phyloP scores from a whole-genome alignment of 2,888 invertebrate species.

The Capitulum mitella region DNA sequence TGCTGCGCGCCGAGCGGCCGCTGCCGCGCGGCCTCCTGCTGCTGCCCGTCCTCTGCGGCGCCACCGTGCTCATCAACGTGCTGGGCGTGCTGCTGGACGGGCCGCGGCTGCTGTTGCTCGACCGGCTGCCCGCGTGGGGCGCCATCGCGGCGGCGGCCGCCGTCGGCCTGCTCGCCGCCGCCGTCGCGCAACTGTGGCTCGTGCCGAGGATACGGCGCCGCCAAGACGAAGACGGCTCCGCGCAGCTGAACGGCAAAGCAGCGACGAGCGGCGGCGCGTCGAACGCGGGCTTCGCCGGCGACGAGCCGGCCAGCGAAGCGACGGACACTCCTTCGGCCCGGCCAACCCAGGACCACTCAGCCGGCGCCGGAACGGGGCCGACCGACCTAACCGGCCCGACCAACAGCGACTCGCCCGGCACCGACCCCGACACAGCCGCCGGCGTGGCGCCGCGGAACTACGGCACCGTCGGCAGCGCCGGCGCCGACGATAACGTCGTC shows the following conservation, averaged over 20 bases:
- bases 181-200: conserved; percentile 64
- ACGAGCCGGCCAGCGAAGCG: neutral
- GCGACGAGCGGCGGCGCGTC: neutral
- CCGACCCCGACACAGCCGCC: too few relatives aligned
- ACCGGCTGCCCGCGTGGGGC: conserved; percentile 79
- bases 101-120: conserved; percentile 81
- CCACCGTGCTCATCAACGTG: conserved; percentile 83
- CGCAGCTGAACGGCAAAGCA: neutral
- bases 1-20: conserved; percentile 67
- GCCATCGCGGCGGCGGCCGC: conserved; percentile 59
- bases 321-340: too few relatives aligned
- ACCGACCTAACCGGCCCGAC: too few relatives aligned
- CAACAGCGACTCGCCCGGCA: too few relatives aligned
- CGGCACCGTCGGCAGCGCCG: neutral
- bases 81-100: conserved; percentile 92
- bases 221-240: neutral
- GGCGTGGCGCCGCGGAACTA: too few relatives aligned
- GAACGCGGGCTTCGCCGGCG: neutral
- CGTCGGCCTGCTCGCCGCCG: conserved; percentile 60
- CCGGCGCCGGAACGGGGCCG: too few relatives aligned
- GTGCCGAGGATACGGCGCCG: conserved; percentile 68
- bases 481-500: neutral
- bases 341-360: too few relatives aligned
- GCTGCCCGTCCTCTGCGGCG: conserved; percentile 86
- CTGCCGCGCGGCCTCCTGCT: conserved; percentile 72